A percentile compares a stretch with the other conserved stretches of the same genome.
Evolutionary conservation across 2,797 vertebrate species (phyloP).

Genomic region (Pantherophis vulpinus): DNA sequence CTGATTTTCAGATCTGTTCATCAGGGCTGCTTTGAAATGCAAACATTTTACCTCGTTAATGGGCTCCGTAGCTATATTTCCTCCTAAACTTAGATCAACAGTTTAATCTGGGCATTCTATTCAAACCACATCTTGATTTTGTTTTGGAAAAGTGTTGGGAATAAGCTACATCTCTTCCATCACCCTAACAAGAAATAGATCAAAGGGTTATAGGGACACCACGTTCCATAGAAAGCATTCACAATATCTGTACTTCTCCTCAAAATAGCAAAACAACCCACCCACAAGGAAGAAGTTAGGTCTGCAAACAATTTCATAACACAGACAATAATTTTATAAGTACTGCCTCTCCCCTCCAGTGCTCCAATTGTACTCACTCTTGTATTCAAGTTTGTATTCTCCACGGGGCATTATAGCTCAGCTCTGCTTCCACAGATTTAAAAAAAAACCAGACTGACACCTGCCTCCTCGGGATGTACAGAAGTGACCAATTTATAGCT

Average conservation of each 20-base stretch:
- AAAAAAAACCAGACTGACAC: not conserved
- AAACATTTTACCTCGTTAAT: not conserved
- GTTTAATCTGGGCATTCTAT: not conserved
- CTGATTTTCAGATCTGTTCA: not conserved
- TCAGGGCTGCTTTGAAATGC: not conserved
- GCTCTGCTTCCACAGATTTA: fast-evolving
- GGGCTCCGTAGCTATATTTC: not conserved
- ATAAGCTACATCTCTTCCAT: not conserved
- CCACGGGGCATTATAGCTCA: slow-evolving; percentile 26
- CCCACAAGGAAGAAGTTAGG: not conserved
- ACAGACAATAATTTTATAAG: fast-evolving
- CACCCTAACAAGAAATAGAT: not conserved
- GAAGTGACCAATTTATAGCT: not conserved
- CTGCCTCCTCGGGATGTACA: not conserved
- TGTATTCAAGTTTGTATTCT: not conserved
- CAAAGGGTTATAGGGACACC: not conserved
- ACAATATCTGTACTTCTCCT: not conserved
- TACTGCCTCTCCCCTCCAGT: not conserved
- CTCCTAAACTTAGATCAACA: not conserved
- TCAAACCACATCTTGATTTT: not conserved
- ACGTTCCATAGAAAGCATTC: not conserved
- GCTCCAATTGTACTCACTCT: not conserved
- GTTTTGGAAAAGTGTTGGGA: not conserved
- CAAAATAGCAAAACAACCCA: not conserved
- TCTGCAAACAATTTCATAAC: fast-evolving